A percentile compares a stretch with the other conserved stretches of the same genome.
phyloP scores from a whole-genome alignment of 2,888 invertebrate genomes.

The Trissoscelio sp. region DNA sequence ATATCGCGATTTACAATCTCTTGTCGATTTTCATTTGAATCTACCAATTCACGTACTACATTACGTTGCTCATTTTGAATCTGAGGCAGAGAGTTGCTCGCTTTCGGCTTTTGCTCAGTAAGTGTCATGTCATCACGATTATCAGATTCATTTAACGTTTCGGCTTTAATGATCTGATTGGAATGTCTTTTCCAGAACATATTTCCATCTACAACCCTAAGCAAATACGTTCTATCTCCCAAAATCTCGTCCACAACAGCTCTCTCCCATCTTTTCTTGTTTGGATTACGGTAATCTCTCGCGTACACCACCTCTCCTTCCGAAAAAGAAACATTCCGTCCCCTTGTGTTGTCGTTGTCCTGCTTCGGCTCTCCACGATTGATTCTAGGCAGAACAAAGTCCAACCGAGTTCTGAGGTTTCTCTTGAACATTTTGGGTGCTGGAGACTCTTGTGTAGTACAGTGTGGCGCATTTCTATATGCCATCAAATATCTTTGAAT shows the following conservation, averaged over 20 bases:
- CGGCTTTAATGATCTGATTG: slow-evolving; percentile 6
- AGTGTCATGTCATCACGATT: too few relatives aligned
- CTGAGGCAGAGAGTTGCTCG: too few relatives aligned
- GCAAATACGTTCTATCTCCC: slow-evolving; percentile 17
- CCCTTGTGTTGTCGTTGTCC: too few relatives aligned
- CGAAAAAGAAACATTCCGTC: neutral
- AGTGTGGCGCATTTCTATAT: slow-evolving; percentile 35
- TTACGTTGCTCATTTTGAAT: too few relatives aligned
- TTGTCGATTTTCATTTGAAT: too few relatives aligned
- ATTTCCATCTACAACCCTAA: neutral
- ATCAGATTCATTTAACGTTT: neutral
- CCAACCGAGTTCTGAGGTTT: slow-evolving; percentile 10
- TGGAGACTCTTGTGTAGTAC: slow-evolving; percentile 26
- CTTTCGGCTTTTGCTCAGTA: too few relatives aligned
- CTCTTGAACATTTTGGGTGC: slow-evolving; percentile 36
- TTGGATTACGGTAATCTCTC: slow-evolving; percentile 12
- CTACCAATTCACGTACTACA: too few relatives aligned
- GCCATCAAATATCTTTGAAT: neutral
- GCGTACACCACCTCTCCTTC: neutral
- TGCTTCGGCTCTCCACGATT: too few relatives aligned
- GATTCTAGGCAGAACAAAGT: slow-evolving; percentile 3
- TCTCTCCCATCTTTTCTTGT: slow-evolving; percentile 5
- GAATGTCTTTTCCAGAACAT: neutral
- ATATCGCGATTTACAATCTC: too few relatives aligned
- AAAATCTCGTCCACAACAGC: slow-evolving; percentile 12